These are phyloP conservation scores for Perca flavescens DNA, from an alignment of 2,113 vertebrate genomes.

Conservation along the genomic window DNA sequence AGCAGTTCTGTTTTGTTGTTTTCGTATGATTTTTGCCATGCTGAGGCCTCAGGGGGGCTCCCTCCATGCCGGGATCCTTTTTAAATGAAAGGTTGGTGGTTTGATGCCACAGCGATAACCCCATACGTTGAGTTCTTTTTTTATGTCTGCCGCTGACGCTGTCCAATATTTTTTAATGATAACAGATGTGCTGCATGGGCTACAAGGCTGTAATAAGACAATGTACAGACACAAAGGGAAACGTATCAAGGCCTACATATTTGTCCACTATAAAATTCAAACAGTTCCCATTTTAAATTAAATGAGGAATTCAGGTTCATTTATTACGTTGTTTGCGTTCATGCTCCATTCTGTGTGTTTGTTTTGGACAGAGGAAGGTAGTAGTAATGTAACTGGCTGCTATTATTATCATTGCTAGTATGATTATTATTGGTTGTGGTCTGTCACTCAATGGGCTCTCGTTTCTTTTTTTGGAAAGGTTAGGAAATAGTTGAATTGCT, in stretches of 20 bases:
- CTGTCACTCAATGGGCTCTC: background rate
- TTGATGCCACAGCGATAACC: conserved; percentile 51
- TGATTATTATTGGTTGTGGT: background rate
- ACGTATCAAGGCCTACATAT: background rate
- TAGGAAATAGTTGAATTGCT: conserved; percentile 16
- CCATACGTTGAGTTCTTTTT: conserved; percentile 16
- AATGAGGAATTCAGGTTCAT: background rate
- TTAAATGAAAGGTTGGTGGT: conserved; percentile 42
- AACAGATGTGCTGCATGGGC: conserved; percentile 64
- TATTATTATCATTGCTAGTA: background rate
- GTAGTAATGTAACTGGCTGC: conserved; percentile 3
- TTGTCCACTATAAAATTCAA: background rate
- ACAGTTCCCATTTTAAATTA: background rate
- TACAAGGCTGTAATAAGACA: conserved; percentile 1
- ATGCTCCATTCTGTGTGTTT: background rate
- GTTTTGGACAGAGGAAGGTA: conserved; percentile 17
- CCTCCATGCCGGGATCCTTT: conserved; percentile 10
- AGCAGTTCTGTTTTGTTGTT: conserved; percentile 31
- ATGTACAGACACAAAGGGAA: background rate
- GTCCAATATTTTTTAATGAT: conserved; percentile 50
- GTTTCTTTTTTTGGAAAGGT: background rate
- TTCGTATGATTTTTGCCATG: background rate
- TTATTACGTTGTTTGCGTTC: background rate
- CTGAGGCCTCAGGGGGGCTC: background rate
- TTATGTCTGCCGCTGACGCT: conserved; percentile 19